phyloP scores from a whole-genome alignment of 1,140 invertebrate species.

The Rhynchophorus ferrugineus region DNA sequence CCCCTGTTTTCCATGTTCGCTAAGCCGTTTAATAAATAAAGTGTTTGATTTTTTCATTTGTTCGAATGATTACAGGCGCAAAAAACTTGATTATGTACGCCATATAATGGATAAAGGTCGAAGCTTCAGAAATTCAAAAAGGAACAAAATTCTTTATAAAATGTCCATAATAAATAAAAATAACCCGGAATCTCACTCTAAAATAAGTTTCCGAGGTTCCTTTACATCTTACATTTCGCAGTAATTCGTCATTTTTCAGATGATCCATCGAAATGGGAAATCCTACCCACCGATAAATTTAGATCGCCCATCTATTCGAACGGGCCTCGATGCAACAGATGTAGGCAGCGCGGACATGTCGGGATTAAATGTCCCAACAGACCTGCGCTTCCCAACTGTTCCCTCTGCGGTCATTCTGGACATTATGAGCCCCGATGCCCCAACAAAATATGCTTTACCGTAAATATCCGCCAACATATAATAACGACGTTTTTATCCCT shows the following conservation, averaged over 20 bases:
- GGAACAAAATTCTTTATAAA: too few relatives aligned
- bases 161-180: too few relatives aligned
- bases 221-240: not conserved
- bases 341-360: conserved; percentile 48
- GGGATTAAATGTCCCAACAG: conserved; percentile 46
- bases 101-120: too few relatives aligned
- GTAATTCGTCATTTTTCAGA: conserved; percentile 22
- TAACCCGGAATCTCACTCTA: too few relatives aligned
- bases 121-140: too few relatives aligned
- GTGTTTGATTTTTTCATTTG: too few relatives aligned
- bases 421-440: conserved; percentile 57
- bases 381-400: conserved; percentile 44
- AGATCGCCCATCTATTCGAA: conserved; percentile 6
- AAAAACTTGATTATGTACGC: too few relatives aligned
- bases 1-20: too few relatives aligned
- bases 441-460: conserved; percentile 56
- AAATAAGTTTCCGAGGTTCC: not conserved
- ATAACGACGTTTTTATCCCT: too few relatives aligned
- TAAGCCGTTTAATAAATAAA: too few relatives aligned
- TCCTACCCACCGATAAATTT: conserved; percentile 39
- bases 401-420: conserved; percentile 53
- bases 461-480: too few relatives aligned
- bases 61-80: too few relatives aligned
- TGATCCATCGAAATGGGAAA: conserved; percentile 44
- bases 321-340: conserved; percentile 46